Percentiles rank a stretch among this genome's conserved stretches.
Evolutionary conservation across 2,888 invertebrate species (phyloP).

Genomic region (Cantharis rustica): DNA sequence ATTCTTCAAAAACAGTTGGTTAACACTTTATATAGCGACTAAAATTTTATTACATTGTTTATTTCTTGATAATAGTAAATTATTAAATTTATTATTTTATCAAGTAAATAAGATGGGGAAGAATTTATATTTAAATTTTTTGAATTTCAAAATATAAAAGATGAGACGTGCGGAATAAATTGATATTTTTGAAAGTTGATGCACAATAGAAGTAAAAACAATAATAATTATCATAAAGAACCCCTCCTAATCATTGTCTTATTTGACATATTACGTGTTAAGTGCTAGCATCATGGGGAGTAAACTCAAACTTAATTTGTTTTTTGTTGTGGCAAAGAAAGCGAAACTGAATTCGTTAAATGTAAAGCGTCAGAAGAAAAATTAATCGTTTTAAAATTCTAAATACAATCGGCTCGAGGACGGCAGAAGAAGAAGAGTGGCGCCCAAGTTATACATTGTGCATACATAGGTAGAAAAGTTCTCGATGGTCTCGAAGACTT

Average conservation of each 20-base stretch:
- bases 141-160: background rate
- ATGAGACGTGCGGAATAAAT: background rate
- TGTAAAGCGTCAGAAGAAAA: background rate
- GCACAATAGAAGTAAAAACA: conserved; percentile 21
- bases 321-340: conserved; percentile 14
- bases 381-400: background rate
- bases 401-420: background rate
- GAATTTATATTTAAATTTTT: background rate
- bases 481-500: background rate
- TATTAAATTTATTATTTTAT: background rate
- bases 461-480: background rate
- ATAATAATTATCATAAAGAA: conserved; percentile 35
- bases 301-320: conserved; percentile 27
- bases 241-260: conserved; percentile 35
- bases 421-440: background rate
- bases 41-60: background rate
- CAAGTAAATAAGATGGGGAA: background rate
- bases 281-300: conserved; percentile 33
- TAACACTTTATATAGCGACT: conserved; percentile 13
- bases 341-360: background rate
- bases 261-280: conserved; percentile 31
- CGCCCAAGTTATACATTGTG: background rate
- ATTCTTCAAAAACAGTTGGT: conserved; percentile 21
- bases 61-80: background rate
- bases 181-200: background rate